Evolutionary conservation across 2,888 invertebrate species (phyloP).

Genomic region (Tanypteryx hageni): DNA sequence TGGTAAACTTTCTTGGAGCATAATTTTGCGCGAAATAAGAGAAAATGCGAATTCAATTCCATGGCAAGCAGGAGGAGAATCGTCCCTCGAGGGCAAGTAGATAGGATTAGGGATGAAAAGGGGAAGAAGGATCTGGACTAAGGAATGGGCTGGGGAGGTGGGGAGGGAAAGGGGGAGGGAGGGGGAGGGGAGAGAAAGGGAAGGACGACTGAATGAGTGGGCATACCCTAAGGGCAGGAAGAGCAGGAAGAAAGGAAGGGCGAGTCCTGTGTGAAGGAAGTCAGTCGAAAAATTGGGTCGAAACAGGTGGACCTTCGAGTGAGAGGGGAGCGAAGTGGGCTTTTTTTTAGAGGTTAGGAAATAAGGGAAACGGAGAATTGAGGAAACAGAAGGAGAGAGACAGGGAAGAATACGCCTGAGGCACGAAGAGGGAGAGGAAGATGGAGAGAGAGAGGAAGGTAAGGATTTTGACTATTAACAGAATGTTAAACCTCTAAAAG

Average conservation of each 20-base stretch:
- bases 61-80: conserved; percentile 28
- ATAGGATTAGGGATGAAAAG: background rate
- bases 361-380: background rate
- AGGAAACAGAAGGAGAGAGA: background rate
- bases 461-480: background rate
- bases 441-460: background rate
- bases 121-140: background rate
- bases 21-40: conserved; percentile 55
- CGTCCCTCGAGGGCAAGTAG: conserved; percentile 18
- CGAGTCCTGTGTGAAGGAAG: conserved; percentile 36
- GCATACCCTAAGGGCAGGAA: background rate
- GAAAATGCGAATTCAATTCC: conserved; percentile 52
- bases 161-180: background rate
- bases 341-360: background rate
- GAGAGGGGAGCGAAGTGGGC: background rate
- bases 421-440: background rate
- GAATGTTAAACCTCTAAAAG: conserved; percentile 5
- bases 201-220: background rate
- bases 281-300: conserved; percentile 60
- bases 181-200: background rate
- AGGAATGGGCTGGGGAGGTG: background rate
- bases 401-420: background rate
- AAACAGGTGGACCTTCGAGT: background rate
- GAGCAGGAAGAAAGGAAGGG: background rate
- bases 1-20: conserved; percentile 53